phyloP scores from a whole-genome alignment of 2,797 vertebrate species.

The Thamnophis elegans region DNA sequence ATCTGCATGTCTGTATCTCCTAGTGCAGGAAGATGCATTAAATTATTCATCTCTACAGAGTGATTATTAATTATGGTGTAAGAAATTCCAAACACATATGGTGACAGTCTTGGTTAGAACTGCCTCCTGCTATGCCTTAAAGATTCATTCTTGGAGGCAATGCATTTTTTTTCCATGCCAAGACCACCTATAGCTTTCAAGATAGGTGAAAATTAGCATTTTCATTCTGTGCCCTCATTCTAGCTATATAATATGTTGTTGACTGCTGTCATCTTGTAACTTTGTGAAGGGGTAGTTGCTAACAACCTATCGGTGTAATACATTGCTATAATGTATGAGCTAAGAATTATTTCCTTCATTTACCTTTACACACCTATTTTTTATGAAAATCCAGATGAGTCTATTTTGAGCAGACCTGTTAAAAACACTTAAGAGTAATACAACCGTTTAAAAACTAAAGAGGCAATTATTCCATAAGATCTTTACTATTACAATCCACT shows the following conservation, averaged over 20 bases:
- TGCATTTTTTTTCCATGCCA: conserved; percentile 75
- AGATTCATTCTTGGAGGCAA: conserved; percentile 76
- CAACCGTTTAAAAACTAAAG: background rate
- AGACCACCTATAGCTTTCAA: conserved; percentile 78
- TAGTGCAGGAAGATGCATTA: conserved; percentile 69
- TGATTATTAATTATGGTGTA: conserved; percentile 80
- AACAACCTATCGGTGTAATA: conserved; percentile 44
- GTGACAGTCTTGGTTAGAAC: conserved; percentile 72
- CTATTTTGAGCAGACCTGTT: background rate
- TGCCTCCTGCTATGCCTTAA: conserved; percentile 74
- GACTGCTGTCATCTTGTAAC: conserved; percentile 55
- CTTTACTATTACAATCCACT: background rate
- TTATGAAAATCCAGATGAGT: background rate
- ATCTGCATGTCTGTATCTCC: conserved; percentile 64
- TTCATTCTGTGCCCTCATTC: conserved; percentile 68
- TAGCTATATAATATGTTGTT: conserved; percentile 59
- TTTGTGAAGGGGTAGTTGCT: conserved; percentile 30
- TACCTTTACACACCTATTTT: conserved; percentile 34
- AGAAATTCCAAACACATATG: conserved; percentile 80
- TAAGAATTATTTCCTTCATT: conserved; percentile 31
- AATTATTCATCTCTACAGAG: conserved; percentile 78
- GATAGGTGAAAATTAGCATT: conserved; percentile 76
- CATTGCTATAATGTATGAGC: conserved; percentile 34
- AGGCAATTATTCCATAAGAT: background rate
- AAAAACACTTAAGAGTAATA: background rate